Evolutionary conservation across 2,113 vertebrate species (phyloP).

Genomic region (Microcebus tavaratra): DNA sequence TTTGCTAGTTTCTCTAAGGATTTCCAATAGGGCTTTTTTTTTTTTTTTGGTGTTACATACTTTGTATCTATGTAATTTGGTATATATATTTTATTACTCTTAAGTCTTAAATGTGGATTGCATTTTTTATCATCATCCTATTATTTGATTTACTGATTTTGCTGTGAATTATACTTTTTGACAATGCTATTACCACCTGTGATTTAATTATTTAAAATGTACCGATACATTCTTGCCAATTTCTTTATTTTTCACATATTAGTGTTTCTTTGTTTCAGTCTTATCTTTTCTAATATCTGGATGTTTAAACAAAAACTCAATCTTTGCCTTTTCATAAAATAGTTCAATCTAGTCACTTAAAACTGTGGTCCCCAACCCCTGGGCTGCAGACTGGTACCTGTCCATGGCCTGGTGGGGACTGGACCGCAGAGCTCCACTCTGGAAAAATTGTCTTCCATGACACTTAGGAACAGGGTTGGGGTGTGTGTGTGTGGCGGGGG

Average conservation of each 20-base stretch:
- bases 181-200: not conserved
- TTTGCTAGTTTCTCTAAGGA: not conserved
- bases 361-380: too few species aligned
- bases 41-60: not conserved
- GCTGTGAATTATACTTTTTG: not conserved
- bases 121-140: not conserved
- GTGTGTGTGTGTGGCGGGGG: too few species aligned
- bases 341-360: not conserved
- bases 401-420: too few species aligned
- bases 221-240: not conserved
- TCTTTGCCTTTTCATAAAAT: not conserved
- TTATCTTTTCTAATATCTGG: not conserved
- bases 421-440: too few species aligned
- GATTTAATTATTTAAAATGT: not conserved
- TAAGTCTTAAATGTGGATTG: not conserved
- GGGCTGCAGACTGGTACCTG: too few species aligned
- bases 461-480: too few species aligned
- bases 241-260: not conserved
- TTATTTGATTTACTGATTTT: conserved; percentile 11
- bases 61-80: not conserved
- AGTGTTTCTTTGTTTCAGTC: not conserved
- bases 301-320: not conserved
- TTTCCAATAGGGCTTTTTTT: not conserved
- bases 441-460: too few species aligned
- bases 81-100: not conserved